Evolutionary conservation across 2,113 vertebrate genomes (phyloP).

Genomic region (Forbesichthys papilliferus): DNA sequence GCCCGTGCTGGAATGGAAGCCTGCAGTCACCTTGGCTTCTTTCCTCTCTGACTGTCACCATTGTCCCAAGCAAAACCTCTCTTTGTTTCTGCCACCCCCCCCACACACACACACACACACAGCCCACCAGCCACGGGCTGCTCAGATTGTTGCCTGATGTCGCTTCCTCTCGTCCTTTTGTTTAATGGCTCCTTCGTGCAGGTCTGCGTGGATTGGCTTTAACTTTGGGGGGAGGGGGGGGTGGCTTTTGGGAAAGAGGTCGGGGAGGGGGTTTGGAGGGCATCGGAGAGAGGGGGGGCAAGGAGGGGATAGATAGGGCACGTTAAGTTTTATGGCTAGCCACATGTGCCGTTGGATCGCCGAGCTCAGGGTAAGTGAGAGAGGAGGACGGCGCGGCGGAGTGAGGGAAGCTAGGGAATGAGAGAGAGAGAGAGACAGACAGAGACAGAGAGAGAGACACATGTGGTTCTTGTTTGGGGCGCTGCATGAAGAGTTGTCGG

Average conservation of each 20-base stretch:
- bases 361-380: conserved; percentile 65
- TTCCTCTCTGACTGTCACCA: conserved; percentile 50
- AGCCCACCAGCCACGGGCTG: conserved; percentile 44
- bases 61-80: conserved; percentile 44
- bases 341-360: conserved; percentile 78
- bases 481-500: conserved; percentile 47
- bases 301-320: conserved; percentile 65
- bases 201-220: conserved; percentile 44
- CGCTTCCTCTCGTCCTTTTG: conserved; percentile 61
- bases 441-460: conserved; percentile 41
- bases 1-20: conserved; percentile 62
- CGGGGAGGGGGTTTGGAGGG: conserved; percentile 37
- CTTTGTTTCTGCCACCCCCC: conserved; percentile 53
- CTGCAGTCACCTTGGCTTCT: conserved; percentile 60
- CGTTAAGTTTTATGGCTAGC: conserved; percentile 78
- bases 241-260: neutral
- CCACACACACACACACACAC: too few species aligned
- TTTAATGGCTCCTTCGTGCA: conserved; percentile 74
- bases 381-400: conserved; percentile 6
- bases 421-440: conserved; percentile 43
- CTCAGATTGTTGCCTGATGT: conserved; percentile 64
- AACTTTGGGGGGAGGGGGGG: conserved; percentile 31
- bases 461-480: conserved; percentile 74
- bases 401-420: conserved; percentile 25
- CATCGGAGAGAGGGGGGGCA: neutral